Conservation (phyloP, 2,113 vertebrate species). For the Apodemus speciosus region DNA sequence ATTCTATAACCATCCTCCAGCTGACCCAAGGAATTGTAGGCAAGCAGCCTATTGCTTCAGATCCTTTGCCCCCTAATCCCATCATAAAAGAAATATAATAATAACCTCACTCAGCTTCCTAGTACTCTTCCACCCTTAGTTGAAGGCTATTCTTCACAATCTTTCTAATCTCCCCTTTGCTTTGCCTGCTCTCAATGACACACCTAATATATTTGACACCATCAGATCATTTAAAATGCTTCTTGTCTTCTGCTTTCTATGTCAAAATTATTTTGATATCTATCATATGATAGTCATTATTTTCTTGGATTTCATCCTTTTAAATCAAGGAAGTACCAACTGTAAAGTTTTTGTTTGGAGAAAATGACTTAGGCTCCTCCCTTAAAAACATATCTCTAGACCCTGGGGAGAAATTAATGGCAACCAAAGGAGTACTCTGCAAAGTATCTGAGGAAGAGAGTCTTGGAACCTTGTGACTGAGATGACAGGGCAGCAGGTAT, state of each 20-base stretch:
- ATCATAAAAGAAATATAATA: slow-evolving; percentile 70
- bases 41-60: slow-evolving; percentile 62
- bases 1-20: slow-evolving; percentile 61
- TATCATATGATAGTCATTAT: slow-evolving; percentile 7
- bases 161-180: slow-evolving; percentile 57
- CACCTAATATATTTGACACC: slow-evolving; percentile 45
- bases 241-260: slow-evolving; percentile 26
- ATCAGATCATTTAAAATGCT: slow-evolving; percentile 25
- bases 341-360: background rate
- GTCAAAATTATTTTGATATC: slow-evolving; percentile 37
- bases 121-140: slow-evolving; percentile 46
- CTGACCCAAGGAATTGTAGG: slow-evolving; percentile 62
- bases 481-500: background rate
- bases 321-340: slow-evolving; percentile 9
- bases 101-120: slow-evolving; percentile 60
- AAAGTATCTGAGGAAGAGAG: background rate
- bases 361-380: slow-evolving; percentile 17
- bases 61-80: slow-evolving; percentile 67
- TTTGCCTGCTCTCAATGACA: slow-evolving; percentile 15
- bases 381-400: background rate
- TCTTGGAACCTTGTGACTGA: background rate
- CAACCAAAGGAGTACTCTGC: background rate
- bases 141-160: slow-evolving; percentile 40
- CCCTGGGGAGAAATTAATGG: background rate
- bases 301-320: slow-evolving; percentile 41